Percentiles rank a stretch among this genome's conserved stretches.
Evolutionary conservation across 2,797 vertebrate species (phyloP).

Genomic region (Pelodytes ibericus): DNA sequence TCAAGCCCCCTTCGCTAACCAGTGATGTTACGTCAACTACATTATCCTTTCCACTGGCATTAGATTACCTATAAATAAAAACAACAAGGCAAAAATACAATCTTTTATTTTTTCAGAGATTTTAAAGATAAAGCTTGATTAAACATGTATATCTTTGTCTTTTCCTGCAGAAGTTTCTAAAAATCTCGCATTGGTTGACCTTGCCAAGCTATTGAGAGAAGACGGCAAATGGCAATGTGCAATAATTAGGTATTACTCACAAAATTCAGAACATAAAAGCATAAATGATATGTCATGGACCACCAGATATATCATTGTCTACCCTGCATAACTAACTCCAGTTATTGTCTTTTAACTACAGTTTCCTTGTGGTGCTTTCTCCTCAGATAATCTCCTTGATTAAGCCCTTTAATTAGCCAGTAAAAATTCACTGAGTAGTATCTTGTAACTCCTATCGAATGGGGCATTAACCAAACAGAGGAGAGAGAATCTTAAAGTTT

Average conservation of each 20-base stretch:
- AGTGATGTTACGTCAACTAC: no score
- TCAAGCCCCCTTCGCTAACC: no score
- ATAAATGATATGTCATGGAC: slow-evolving; percentile 47
- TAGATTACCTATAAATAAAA: no score
- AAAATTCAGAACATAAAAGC: slow-evolving; percentile 50
- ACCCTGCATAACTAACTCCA: slow-evolving; percentile 31
- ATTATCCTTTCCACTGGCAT: no score
- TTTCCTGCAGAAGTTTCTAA: no score
- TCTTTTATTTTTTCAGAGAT: slow-evolving; percentile 1
- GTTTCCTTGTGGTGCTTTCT: slow-evolving; percentile 24
- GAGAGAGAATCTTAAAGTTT: slow-evolving; percentile 37
- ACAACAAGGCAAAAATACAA: no score
- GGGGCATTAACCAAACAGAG: slow-evolving; percentile 30
- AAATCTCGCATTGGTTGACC: slow-evolving; percentile 53
- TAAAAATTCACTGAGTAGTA: slow-evolving; percentile 48
- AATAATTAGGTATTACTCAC: slow-evolving; percentile 51
- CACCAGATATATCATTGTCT: slow-evolving; percentile 47
- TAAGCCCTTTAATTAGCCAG: slow-evolving; percentile 50
- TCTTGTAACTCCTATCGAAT: slow-evolving; percentile 50
- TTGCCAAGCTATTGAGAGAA: slow-evolving; percentile 40
- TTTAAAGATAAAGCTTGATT: slow-evolving; percentile 20
- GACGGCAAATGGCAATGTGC: slow-evolving; percentile 32
- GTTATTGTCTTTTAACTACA: slow-evolving; percentile 40
- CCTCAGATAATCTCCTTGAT: slow-evolving; percentile 44
- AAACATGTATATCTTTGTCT: slow-evolving; percentile 40